Base-by-base conservation (phyloP, 92 coral and sea anemone species). In the Scolanthus callimorphus region DNA sequence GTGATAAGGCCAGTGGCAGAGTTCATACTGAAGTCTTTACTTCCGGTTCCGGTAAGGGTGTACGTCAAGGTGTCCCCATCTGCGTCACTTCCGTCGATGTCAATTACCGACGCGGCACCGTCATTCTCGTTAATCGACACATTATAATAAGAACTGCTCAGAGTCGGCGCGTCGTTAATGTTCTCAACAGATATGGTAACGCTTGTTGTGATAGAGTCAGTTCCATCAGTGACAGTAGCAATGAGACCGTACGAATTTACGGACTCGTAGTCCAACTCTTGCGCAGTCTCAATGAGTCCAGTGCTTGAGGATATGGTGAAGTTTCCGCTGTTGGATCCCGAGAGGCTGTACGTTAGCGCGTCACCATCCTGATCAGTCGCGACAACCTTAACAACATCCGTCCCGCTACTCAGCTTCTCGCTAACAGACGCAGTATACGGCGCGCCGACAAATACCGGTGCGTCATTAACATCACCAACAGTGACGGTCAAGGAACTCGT, bases 401-500 rank as follows among this genome's bases (percentile, higher is more conserved):
- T 65, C 20, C 59, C 80, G 43, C 20, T 65, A 2, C 41, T 29
- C 8, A 56, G 74, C 50, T 72, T 80, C 69, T 80, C 82, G 27
- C 61, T 57, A 49, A 73, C 50, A 17, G 61, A 53, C 17, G 74
- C 76, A 24, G 65, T 52, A 56, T 80, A 80, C 22, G 74, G 63
- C 2, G 55, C 50, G 22, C 65, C 75, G 23, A 49, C 71, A 46
- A 81, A 75, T 57, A 31, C 60, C 49, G 88, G 83, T n/a, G 45
- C 31, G 34, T 81, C 83, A 55, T 81, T 81, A n/a, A 62, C 67
- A 51, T 81, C 78, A 20, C 27, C 21, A 27, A 81, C 82, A 10
- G 73, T 55, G 26, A 81, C 77, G 28, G 62, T 63, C 48, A 81
- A 59, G 11, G 79, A 62, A 19, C 38, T 62, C 21, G 71, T 50